These are phyloP conservation scores for Seriola quinqueradiata DNA, from an alignment of 2,113 vertebrate genomes.

Conservation along the genomic window DNA sequence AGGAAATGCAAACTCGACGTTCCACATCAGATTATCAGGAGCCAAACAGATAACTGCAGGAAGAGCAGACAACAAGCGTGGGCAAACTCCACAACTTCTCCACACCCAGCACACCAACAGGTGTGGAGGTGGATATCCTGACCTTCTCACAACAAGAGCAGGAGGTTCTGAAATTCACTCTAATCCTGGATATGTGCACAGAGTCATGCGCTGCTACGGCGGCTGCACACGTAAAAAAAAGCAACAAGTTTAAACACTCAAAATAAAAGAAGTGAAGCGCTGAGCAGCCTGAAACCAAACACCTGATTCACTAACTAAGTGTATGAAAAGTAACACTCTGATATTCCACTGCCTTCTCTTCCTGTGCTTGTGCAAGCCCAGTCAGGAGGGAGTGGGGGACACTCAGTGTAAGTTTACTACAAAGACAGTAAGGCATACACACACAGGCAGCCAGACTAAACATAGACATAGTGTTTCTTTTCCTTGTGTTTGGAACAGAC, in stretches of 20 bases:
- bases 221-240: background rate
- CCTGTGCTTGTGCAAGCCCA: slow-evolving; percentile 22
- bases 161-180: no score
- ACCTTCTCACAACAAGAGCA: background rate
- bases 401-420: slow-evolving; percentile 18
- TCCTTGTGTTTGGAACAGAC: slow-evolving; percentile 8
- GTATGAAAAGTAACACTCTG: slow-evolving; percentile 7
- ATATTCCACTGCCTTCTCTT: slow-evolving; percentile 27
- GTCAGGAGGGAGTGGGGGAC: slow-evolving; percentile 10
- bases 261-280: background rate
- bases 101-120: slow-evolving; percentile 16
- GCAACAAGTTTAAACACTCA: background rate
- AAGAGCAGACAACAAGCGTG: background rate
- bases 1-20: slow-evolving; percentile 73
- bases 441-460: slow-evolving; percentile 37
- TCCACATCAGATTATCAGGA: slow-evolving; percentile 43
- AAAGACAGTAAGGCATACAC: slow-evolving; percentile 13
- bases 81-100: slow-evolving; percentile 40
- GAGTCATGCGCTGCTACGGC: background rate
- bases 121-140: background rate
- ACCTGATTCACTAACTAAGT: background rate
- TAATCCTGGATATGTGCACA: background rate
- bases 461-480: slow-evolving; percentile 14
- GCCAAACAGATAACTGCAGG: slow-evolving; percentile 27
- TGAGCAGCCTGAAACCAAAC: slow-evolving; percentile 13